These are phyloP conservation scores for Auanema freiburgensis DNA, from an alignment of 2,888 invertebrate genomes.

Conservation along the genomic window DNA sequence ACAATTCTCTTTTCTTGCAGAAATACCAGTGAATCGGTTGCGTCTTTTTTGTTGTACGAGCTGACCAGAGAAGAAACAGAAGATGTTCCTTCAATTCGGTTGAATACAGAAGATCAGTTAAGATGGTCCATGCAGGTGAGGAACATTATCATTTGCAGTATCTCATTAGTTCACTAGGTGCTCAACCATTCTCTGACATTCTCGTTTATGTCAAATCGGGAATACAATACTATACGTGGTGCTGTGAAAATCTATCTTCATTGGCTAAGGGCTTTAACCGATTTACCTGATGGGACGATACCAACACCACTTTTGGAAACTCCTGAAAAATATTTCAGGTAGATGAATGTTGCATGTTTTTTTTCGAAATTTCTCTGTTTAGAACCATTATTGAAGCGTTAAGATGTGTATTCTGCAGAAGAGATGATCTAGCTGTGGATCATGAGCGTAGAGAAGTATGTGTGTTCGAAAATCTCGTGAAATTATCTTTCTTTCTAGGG, in stretches of 20 bases:
- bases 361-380: conserved; percentile 5
- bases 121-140: conserved; percentile 62
- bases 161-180: conserved; percentile 29
- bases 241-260: conserved; percentile 43
- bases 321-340: conserved; percentile 49
- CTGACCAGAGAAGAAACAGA: conserved; percentile 30
- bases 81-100: conserved; percentile 32
- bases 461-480: not conserved
- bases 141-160: not conserved
- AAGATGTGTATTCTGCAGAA: conserved; percentile 48
- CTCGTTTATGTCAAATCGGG: conserved; percentile 46
- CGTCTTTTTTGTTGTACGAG: conserved; percentile 36
- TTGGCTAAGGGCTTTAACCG: conserved; percentile 46
- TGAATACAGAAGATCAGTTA: conserved; percentile 53
- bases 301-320: conserved; percentile 45
- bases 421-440: conserved; percentile 22
- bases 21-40: conserved; percentile 41
- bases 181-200: conserved; percentile 57
- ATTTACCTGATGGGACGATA: conserved; percentile 40
- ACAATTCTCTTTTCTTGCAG: conserved; percentile 13
- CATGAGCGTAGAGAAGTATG: not conserved
- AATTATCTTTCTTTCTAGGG: not conserved
- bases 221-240: conserved; percentile 51
- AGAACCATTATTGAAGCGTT: conserved; percentile 58
- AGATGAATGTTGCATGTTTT: not conserved